Conservation (phyloP, 1,140 invertebrate genomes). For the Drosophila orosa region DNA sequence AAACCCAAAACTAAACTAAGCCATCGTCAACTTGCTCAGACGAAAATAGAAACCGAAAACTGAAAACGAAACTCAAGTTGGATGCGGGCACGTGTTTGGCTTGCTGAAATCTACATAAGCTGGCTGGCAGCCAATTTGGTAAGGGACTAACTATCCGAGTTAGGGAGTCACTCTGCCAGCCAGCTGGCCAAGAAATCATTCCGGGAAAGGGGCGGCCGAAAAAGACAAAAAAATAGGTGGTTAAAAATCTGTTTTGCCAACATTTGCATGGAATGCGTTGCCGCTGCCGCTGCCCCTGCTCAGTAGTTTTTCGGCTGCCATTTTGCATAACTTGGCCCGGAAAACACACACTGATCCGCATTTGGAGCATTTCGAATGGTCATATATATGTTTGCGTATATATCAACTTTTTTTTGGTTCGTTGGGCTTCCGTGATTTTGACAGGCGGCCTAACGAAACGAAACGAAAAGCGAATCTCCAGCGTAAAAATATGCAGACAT, state of each 20-base stretch:
- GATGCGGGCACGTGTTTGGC: conserved; percentile 77
- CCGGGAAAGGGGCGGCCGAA: conserved; percentile 38
- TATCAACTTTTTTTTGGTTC: conserved; percentile 79
- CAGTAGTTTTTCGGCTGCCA: conserved; percentile 59
- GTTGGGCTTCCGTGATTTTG: conserved; percentile 76
- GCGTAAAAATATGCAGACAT: conserved; percentile 46
- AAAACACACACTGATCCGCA: conserved; percentile 39
- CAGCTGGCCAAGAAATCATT: conserved; percentile 59
- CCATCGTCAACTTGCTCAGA: conserved; percentile 35
- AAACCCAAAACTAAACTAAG: conserved; percentile 30
- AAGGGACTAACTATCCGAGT: conserved; percentile 70
- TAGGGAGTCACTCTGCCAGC: conserved; percentile 35
- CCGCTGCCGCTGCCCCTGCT: conserved; percentile 26
- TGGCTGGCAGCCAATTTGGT: conserved; percentile 77
- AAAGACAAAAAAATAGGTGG: conserved; percentile 51
- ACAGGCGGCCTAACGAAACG: conserved; percentile 62
- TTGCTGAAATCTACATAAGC: conserved; percentile 80
- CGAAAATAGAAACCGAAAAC: conserved; percentile 68
- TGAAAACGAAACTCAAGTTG: conserved; percentile 63
- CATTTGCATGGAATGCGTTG: conserved; percentile 79
- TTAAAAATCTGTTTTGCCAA: conserved; percentile 80
- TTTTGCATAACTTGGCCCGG: conserved; percentile 73
- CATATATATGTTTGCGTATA: conserved; percentile 48
- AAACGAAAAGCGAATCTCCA: conserved; percentile 31
- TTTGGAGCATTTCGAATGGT: conserved; percentile 30